phyloP scores from a whole-genome alignment of 2,113 vertebrate species.

The Perca flavescens region DNA sequence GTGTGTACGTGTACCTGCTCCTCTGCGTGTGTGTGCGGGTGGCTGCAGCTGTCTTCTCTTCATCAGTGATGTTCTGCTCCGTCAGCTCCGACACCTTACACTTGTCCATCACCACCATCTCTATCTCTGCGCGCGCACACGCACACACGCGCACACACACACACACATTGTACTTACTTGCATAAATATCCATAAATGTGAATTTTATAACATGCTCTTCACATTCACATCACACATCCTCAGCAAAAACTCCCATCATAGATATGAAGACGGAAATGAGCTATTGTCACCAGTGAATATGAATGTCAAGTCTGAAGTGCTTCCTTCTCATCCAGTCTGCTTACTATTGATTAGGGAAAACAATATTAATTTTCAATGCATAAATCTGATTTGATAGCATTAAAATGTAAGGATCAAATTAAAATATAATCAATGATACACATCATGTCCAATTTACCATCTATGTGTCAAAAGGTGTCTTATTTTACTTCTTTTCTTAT shows the following conservation, averaged over 20 bases:
- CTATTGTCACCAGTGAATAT: constrained; percentile 7
- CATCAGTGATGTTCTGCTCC: constrained; percentile 97
- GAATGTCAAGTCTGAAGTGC: constrained; percentile 2
- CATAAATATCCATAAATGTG: not conserved
- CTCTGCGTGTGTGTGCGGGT: constrained; percentile 83
- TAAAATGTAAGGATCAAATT: not conserved
- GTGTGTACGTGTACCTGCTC: constrained; percentile 87
- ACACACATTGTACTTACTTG: constrained; percentile 15
- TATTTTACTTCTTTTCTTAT: constrained; percentile 26
- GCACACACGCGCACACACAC: not conserved
- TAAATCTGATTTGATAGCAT: not conserved
- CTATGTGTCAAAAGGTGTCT: not conserved
- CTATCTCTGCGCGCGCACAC: constrained; percentile 88
- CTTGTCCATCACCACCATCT: constrained; percentile 99
- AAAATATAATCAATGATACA: no score
- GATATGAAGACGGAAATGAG: not conserved
- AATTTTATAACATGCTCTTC: not conserved
- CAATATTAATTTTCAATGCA: not conserved
- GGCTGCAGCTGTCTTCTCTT: constrained; percentile 94
- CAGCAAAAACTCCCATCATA: constrained; percentile 5
- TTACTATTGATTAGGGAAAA: not conserved
- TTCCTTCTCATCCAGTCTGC: constrained; percentile 39
- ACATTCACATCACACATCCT: constrained; percentile 18
- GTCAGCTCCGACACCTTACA: constrained; percentile 88
- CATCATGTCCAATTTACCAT: not conserved